Base-by-base conservation (phyloP, 2,797 vertebrate species). In the Nyctibius grandis region DNA sequence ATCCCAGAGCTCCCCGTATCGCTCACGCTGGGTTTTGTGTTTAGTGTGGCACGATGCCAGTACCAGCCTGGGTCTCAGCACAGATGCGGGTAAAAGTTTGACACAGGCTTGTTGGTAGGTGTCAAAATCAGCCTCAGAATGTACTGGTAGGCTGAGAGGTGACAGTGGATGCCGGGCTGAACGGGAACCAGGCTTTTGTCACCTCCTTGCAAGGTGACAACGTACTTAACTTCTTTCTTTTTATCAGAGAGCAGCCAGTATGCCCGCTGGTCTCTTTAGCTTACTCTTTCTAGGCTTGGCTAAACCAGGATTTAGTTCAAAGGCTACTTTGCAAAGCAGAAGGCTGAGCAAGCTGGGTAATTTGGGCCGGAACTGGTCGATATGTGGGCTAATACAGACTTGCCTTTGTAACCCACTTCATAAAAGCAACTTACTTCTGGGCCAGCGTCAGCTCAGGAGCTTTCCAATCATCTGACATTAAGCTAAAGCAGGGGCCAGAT, bases 321-420 rank as follows among this genome's bases (percentile, higher is more conserved):
- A 78, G 65, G 64, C 81, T 83, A 83, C 80, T 85, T 45, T 75
- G 72, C n/a, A 6, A 25, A 77, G 84, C 64, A 72, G 73, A n/a
- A 40, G 33, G 88, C 74, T 34, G 72, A 70, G 51, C 67, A 93
- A 89, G 75, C 60, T 20, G 65, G 85, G 48, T 68, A 80, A 51
- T 85, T 91, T 63, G 69, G 51, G 56, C 63, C 45, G 65, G 56
- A 76, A 88, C 16, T 28, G 73, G 44, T 61, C 5, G 77, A 91
- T 81, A 93, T 65, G 53, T 91, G 87, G 87, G 91, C 90, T 96
- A 95, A 95, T 86, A 89, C 93, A 92, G 91, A 93, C 89, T 92
- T 93, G 93, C 89, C 93, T 94, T 76, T 73, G 64, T 95, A 96
- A 93, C 91, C 91, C 80, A 95, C 34, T 86, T 95, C 23, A 5